Conservation (phyloP, 2,797 vertebrate species). For the Loris lydekkerianus region DNA sequence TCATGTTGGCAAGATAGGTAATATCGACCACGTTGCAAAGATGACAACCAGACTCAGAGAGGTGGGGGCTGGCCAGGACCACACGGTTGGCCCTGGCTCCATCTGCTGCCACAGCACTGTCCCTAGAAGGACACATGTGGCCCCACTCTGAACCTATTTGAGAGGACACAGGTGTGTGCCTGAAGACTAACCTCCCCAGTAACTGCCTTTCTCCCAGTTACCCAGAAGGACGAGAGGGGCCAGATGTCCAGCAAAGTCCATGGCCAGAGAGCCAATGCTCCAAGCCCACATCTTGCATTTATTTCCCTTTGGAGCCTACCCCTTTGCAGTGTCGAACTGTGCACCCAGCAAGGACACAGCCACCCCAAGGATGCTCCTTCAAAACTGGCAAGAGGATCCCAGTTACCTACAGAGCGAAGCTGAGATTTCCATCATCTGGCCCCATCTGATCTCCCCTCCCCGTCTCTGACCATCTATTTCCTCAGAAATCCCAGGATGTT, state of each 20-base stretch:
- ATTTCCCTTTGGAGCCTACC: background rate
- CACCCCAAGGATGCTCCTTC: background rate
- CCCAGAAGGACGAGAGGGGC: background rate
- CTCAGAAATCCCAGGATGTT: background rate
- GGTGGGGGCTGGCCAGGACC: background rate
- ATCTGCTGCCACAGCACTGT: background rate
- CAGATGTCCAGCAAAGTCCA: background rate
- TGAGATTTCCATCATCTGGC: background rate
- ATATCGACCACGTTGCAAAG: background rate
- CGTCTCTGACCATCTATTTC: background rate
- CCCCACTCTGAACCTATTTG: background rate
- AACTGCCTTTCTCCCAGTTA: background rate
- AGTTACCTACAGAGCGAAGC: background rate
- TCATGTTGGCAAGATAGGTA: slow-evolving; percentile 36
- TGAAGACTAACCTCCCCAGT: background rate
- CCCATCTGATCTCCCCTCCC: background rate
- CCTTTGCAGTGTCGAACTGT: background rate
- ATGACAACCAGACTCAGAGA: background rate
- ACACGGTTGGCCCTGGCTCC: background rate
- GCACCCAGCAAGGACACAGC: background rate
- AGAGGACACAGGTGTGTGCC: background rate
- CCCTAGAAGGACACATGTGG: background rate
- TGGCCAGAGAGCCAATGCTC: background rate
- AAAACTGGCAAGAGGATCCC: background rate
- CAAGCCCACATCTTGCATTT: background rate